Evolutionary conservation across 2,797 vertebrate genomes (phyloP), one percentile per base, ranked within the genome.

Genomic region (Echiichthys vipera): DNA sequence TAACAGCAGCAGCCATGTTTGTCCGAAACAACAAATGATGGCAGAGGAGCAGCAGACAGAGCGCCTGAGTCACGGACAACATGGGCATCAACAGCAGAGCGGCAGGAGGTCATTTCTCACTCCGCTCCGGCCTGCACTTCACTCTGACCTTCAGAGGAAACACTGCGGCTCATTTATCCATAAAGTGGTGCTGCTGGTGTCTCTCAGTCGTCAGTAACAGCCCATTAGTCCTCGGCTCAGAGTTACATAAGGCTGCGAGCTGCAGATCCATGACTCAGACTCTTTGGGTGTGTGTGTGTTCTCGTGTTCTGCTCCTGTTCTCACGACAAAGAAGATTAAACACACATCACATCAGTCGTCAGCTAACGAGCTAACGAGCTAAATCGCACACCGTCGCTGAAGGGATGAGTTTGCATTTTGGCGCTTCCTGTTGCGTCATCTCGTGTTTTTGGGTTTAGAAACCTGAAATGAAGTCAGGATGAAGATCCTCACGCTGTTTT

Each of bases 101-200:
- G 5, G 36, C 54, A 53, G 39, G 20, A 20, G 15, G 58, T n/a
- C 57, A 22, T 13, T 57, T 58, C 39, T 13, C 13, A 2, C 43
- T 40, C 25, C 1, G 47, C 8, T 29, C 51, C 36, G 0, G 27
- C 30, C 61, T 30, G 46, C 59, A 30, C 45, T 68, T 66, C 20
- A 47, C 18, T 15, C 57, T 4, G 59, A 84, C 84, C 84, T 81
- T 81, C 74, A 78, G 55, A 80, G 62, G 68, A 77, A 74, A 61
- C 32, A 1, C 79, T 56, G 73, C 63, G 59, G 61, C 74, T 80
- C 65, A 22, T 71, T 70, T n/a, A 55, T 32, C 63, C 61, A 4
- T 46, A 5, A 71, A 43, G 75, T 27, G 56, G 0, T 72, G 50
- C 51, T 18, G 55, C 74, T 62, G 74, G 63, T 34, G 67, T 74